A percentile compares a stretch with the other conserved stretches of the same genome.
Evolutionary conservation across 2,797 vertebrate genomes (phyloP).

Genomic region (Melanotaenia boesemani): DNA sequence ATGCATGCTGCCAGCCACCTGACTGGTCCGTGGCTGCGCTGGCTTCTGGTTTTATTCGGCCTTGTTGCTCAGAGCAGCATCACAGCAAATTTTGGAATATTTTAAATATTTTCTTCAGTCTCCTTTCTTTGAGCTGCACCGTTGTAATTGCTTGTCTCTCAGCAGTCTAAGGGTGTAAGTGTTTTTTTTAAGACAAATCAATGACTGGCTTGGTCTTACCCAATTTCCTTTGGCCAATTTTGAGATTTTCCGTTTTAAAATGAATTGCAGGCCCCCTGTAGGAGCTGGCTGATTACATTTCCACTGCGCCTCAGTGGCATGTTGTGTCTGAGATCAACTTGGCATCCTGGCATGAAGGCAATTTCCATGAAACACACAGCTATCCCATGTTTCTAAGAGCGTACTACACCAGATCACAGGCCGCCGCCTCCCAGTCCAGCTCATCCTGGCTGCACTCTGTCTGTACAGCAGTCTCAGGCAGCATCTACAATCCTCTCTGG

Average conservation of each 20-base stretch:
- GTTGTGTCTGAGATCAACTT: constrained; percentile 71
- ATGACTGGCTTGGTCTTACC: constrained; percentile 54
- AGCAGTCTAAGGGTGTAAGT: constrained; percentile 5
- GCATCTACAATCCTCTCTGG: constrained; percentile 85
- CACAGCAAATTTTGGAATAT: constrained; percentile 8
- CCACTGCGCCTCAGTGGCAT: constrained; percentile 66
- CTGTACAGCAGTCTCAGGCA: constrained; percentile 83
- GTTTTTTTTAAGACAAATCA: constrained; percentile 50
- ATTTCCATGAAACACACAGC: constrained; percentile 74
- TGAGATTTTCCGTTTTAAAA: constrained; percentile 67
- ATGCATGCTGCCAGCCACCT: too few species aligned
- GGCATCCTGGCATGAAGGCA: constrained; percentile 67
- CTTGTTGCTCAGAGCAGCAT: constrained; percentile 25
- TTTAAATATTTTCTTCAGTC: background rate
- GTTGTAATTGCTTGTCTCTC: constrained; percentile 31
- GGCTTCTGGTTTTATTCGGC: constrained; percentile 37
- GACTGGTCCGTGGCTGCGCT: too few species aligned
- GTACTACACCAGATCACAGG: constrained; percentile 33
- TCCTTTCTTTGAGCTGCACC: background rate
- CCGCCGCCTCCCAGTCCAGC: constrained; percentile 21
- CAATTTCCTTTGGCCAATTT: constrained; percentile 69
- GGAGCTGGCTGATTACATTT: constrained; percentile 75
- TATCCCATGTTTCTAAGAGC: constrained; percentile 51
- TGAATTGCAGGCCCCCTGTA: constrained; percentile 67
- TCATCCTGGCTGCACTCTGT: constrained; percentile 76